These are phyloP conservation scores for Crypturellus tataupa DNA, from an alignment of 2,797 vertebrate species.

Conservation along the genomic window DNA sequence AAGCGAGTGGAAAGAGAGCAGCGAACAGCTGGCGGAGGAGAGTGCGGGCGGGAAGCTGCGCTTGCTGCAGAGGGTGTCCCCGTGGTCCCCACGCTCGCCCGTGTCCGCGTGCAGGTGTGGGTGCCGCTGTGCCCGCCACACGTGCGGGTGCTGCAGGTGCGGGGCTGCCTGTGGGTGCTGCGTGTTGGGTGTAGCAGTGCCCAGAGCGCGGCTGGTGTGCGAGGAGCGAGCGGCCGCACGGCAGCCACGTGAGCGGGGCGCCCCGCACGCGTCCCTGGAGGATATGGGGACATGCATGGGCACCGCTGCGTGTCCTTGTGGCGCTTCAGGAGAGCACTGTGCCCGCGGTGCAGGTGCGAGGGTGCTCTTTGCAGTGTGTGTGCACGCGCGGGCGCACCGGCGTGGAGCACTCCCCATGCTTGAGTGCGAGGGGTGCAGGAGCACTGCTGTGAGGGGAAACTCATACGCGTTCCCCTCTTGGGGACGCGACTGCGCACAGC, in stretches of 20 bases:
- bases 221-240: not conserved
- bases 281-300: accelerated
- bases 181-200: accelerated
- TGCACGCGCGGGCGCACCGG: not conserved
- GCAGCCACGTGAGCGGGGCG: not conserved
- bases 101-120: too few species aligned
- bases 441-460: accelerated
- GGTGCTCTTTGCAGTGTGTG: too few species aligned
- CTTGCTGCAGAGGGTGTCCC: too few species aligned
- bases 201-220: not conserved
- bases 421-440: accelerated
- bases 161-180: not conserved
- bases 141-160: not conserved
- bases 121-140: too few species aligned
- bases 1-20: not conserved
- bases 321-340: accelerated
- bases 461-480: accelerated
- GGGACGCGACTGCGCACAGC: too few species aligned
- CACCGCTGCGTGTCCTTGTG: not conserved
- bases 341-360: not conserved
- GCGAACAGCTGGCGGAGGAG: too few species aligned
- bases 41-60: too few species aligned
- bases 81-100: too few species aligned
- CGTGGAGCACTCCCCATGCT: accelerated
- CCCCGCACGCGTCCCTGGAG: accelerated